Evolutionary conservation across 2,888 invertebrate genomes (phyloP).

Genomic region (Lepas anatifera): DNA sequence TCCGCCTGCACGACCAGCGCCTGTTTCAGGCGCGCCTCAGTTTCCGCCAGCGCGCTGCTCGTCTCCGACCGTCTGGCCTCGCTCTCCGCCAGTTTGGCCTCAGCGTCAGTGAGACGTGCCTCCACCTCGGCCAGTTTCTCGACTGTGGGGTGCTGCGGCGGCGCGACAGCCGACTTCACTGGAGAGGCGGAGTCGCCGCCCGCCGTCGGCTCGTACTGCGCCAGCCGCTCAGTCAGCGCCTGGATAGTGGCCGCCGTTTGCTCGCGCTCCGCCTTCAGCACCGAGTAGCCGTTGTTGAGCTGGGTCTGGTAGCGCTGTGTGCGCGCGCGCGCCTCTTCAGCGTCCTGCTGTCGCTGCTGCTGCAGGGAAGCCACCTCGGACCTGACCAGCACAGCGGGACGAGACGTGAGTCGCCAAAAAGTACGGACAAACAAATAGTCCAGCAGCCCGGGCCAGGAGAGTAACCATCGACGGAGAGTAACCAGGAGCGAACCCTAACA

Average conservation of each 20-base stretch:
- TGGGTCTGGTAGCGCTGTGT: conserved; percentile 33
- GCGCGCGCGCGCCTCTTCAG: conserved; percentile 30
- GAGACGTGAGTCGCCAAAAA: too few species aligned
- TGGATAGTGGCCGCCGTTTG: conserved; percentile 27
- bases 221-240: conserved; percentile 13
- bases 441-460: too few species aligned
- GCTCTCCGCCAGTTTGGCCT: background rate
- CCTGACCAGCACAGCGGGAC: too few species aligned
- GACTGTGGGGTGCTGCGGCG: background rate
- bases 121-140: background rate
- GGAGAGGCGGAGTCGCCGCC: background rate
- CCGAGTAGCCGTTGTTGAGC: conserved; percentile 27
- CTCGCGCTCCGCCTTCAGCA: conserved; percentile 26
- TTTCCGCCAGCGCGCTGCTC: background rate
- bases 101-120: background rate
- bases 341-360: conserved; percentile 29
- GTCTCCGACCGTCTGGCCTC: background rate
- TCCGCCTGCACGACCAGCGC: too few species aligned
- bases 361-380: background rate
- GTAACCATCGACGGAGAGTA: background rate
- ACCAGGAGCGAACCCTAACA: background rate
- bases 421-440: too few species aligned
- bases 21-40: background rate
- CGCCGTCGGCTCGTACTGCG: background rate
- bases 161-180: background rate